phyloP scores from a whole-genome alignment of 2,888 invertebrate species.

The Tetragonula carbonaria region DNA sequence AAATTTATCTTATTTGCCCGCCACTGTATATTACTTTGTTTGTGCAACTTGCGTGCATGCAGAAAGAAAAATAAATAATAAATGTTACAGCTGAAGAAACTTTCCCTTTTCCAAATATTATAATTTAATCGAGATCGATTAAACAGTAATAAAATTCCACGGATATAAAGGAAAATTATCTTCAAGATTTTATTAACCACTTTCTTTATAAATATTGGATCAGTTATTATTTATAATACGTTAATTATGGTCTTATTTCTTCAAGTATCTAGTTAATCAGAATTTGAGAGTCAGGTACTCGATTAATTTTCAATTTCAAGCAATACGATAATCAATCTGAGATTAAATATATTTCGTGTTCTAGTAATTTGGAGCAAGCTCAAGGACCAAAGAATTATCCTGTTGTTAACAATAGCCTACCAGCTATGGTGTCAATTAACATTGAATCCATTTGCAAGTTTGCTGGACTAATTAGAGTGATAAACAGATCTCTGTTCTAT shows the following conservation, averaged over 20 bases:
- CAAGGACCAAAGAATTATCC: conserved; percentile 38
- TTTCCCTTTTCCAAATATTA: neutral
- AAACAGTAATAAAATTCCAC: neutral
- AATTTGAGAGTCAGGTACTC: no score
- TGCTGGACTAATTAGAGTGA: conserved; percentile 22
- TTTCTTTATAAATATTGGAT: neutral
- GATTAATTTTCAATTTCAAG: neutral
- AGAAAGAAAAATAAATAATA: conserved; percentile 3
- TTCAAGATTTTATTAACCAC: neutral
- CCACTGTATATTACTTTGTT: neutral
- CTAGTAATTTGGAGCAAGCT: conserved; percentile 34
- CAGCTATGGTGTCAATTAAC: conserved; percentile 53
- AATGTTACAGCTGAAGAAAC: neutral
- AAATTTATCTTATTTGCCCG: neutral
- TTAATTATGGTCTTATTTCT: neutral
- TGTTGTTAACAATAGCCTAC: conserved; percentile 33
- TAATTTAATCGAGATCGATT: neutral
- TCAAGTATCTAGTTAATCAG: neutral
- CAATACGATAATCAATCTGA: neutral
- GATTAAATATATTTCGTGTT: neutral
- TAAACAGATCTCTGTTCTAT: neutral
- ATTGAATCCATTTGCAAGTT: conserved; percentile 26
- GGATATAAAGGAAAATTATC: no score
- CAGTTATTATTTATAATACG: neutral
- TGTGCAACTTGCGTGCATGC: neutral